Evolutionary conservation across 2,113 vertebrate species (phyloP).

Genomic region (Pangasianodon hypophthalmus): DNA sequence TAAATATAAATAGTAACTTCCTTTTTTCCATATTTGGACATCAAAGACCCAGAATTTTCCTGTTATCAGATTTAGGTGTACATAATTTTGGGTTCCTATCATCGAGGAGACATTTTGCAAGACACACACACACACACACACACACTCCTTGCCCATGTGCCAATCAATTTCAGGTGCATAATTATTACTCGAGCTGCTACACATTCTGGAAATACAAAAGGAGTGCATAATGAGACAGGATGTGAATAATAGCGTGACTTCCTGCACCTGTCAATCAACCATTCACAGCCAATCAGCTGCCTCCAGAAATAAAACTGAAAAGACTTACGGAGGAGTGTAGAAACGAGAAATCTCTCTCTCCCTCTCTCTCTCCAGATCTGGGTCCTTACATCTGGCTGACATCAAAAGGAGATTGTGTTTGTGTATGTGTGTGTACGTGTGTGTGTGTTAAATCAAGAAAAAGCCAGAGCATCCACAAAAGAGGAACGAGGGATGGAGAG

Average conservation of each 20-base stretch:
- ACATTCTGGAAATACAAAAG: not conserved
- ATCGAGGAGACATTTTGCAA: not conserved
- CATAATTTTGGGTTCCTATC: not conserved
- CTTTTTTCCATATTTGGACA: not conserved
- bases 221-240: not conserved
- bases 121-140: not conserved
- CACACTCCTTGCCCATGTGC: not conserved
- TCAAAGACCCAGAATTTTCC: not conserved
- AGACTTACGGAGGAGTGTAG: conserved; percentile 6
- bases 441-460: conserved; percentile 12
- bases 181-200: conserved; percentile 15
- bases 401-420: conserved; percentile 22
- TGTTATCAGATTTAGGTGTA: not conserved
- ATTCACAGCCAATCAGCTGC: conserved; percentile 30
- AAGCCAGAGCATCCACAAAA: not conserved
- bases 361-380: not conserved
- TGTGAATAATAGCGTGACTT: not conserved
- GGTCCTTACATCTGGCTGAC: conserved; percentile 21
- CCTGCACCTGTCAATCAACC: conserved; percentile 29
- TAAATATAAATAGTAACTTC: not conserved
- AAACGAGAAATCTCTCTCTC: not conserved
- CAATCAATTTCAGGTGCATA: conserved; percentile 8
- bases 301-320: conserved; percentile 9
- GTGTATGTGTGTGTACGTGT: conserved; percentile 16
- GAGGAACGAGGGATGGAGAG: not conserved